Evolutionary conservation across 2,113 vertebrate genomes (phyloP), one percentile per base, ranked within the genome.

Genomic region (Anoura caudifer): DNA sequence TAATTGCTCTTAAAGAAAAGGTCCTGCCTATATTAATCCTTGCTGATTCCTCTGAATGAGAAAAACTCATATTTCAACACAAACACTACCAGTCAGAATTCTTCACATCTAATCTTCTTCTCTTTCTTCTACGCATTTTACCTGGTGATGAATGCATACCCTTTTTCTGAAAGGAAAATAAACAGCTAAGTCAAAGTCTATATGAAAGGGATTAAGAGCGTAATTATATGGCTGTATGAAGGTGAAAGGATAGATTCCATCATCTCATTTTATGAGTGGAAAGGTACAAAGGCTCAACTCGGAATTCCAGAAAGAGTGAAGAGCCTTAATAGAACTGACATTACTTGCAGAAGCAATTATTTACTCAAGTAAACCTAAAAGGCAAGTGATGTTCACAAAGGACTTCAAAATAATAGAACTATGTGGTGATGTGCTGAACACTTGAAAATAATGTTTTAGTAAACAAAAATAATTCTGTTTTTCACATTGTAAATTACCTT

Each of bases 131-230:
- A 3, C n/a, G 47, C 52, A 22, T 91, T 95, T 94, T 83, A 96
- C 82, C 45, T 84, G 52, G 43, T 26, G 41, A 80, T 76, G 94
- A 80, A 94, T 86, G 80, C 67, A 83, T 45, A 61, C 2, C 82
- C 84, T 95, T 90, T 91, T 73, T 90, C 81, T 72, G 87, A 94
- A 84, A 97, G 86, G 86, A 94, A 97, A 97, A 97, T 90, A 95
- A 97, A 97, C 76, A 93, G 63, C 89, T 89, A 75, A 95, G 70
- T 77, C 93, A 83, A 69, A 92, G 93, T 92, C 93, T 97, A 92
- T 72, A 50, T 93, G 89, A 94, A 91, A 94, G 83, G 94, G 93
- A 97, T 97, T 96, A 97, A 93, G 95, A 82, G 77, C 36, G 50
- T 93, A 96, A 97, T 98, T 91, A 93, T 70, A 95, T 5, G 70